Percentiles rank a stretch among this genome's conserved stretches.
These are phyloP conservation scores for Ceratothoa steindachneri DNA, from an alignment of 2,888 invertebrate genomes.

Conservation along the genomic window DNA sequence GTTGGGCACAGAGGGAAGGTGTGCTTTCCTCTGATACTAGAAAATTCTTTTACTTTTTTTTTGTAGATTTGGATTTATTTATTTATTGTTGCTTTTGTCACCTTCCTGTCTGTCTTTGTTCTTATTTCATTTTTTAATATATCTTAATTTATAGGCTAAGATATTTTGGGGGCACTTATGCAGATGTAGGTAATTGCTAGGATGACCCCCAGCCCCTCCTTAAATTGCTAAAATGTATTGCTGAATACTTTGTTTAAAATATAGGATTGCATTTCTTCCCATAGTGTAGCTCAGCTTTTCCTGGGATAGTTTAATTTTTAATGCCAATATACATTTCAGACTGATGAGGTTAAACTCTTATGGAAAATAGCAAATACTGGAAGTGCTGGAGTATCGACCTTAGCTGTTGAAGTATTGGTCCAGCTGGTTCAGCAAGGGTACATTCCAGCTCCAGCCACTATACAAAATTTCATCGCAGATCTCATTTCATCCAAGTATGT, in stretches of 20 bases:
- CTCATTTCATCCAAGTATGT: constrained; percentile 34
- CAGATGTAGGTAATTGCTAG: too few species aligned
- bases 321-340: constrained; percentile 5
- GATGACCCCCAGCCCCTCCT: too few species aligned
- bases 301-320: not conserved
- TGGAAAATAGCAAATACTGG: constrained; percentile 38
- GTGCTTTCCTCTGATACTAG: too few species aligned
- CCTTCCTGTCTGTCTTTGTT: too few species aligned
- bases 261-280: too few species aligned
- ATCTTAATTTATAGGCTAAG: not conserved
- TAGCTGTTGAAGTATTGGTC: constrained; percentile 29
- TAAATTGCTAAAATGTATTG: not conserved
- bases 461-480: constrained; percentile 39
- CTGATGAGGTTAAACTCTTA: constrained; percentile 28
- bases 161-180: too few species aligned
- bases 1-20: too few species aligned
- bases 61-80: too few species aligned
- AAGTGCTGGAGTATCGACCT: constrained; percentile 23
- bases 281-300: too few species aligned
- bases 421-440: constrained; percentile 14
- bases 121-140: not conserved
- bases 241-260: too few species aligned
- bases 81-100: too few species aligned
- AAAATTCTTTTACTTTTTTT: too few species aligned
- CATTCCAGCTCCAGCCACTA: constrained; percentile 25